Evolutionary conservation across 2,888 invertebrate genomes (phyloP).

Genomic region (Caenorhabditis wallacei): DNA sequence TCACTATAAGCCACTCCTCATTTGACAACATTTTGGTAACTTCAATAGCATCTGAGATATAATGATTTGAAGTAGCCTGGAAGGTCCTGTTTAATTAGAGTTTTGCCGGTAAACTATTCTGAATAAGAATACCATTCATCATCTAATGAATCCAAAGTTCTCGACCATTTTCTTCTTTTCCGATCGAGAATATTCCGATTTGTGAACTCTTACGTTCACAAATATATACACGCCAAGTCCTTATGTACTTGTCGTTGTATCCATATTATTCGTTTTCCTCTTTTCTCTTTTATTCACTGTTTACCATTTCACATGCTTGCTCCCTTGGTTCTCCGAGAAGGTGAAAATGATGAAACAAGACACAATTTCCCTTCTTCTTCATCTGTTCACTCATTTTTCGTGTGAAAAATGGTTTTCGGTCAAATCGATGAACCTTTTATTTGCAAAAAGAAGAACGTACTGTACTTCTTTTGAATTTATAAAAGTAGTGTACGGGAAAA

Average conservation of each 20-base stretch:
- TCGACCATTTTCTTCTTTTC: constrained; percentile 41
- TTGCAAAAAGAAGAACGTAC: constrained; percentile 7
- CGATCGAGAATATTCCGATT: constrained; percentile 54
- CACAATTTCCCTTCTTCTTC: constrained; percentile 29
- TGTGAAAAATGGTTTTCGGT: constrained; percentile 13
- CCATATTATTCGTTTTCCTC: constrained; percentile 26
- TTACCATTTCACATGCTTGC: constrained; percentile 52
- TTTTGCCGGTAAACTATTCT: too few relatives aligned
- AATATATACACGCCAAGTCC: constrained; percentile 25
- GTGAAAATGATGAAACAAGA: constrained; percentile 60
- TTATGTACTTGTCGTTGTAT: constrained; percentile 28
- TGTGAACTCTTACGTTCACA: constrained; percentile 50
- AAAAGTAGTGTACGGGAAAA: not conserved
- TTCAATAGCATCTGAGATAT: too few relatives aligned
- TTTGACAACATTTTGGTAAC: too few relatives aligned
- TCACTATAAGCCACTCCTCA: too few relatives aligned
- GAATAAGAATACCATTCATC: too few relatives aligned
- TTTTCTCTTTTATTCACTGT: constrained; percentile 36
- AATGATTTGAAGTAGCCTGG: too few relatives aligned
- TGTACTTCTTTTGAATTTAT: constrained; percentile 8
- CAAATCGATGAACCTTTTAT: constrained; percentile 14
- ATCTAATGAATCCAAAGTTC: constrained; percentile 22
- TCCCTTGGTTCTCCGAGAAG: constrained; percentile 16
- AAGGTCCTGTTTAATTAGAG: too few relatives aligned
- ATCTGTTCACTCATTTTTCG: too few relatives aligned